Evolutionary conservation across 2,888 invertebrate genomes (phyloP).

Genomic region (Lysandra bellargus): DNA sequence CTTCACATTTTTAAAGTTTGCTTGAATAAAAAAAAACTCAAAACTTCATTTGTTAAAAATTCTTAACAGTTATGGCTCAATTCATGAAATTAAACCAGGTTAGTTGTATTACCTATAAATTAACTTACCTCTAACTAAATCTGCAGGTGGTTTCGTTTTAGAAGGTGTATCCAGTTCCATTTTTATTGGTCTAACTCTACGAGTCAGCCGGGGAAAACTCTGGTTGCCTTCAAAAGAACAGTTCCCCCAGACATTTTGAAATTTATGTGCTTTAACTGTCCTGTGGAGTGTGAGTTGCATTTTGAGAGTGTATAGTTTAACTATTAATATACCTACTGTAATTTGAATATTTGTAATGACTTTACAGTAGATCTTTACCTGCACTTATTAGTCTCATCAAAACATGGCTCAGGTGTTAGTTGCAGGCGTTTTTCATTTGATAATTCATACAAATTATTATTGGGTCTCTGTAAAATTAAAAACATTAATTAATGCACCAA

Average conservation of each 20-base stretch:
- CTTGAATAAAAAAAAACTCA: background rate
- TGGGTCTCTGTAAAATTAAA: conserved; percentile 53
- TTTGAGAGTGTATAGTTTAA: background rate
- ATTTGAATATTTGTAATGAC: background rate
- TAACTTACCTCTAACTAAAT: conserved; percentile 74
- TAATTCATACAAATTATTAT: conserved; percentile 47
- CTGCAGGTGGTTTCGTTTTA: conserved; percentile 66
- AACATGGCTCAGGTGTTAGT: conserved; percentile 59
- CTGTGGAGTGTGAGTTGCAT: conserved; percentile 49
- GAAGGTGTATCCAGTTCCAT: conserved; percentile 73
- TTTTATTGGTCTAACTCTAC: conserved; percentile 56
- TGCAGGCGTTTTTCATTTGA: conserved; percentile 57
- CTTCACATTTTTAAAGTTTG: background rate
- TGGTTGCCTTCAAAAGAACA: conserved; percentile 83
- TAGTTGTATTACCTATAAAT: background rate
- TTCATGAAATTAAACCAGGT: conserved; percentile 42
- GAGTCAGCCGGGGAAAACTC: conserved; percentile 79
- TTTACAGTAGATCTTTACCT: conserved; percentile 50
- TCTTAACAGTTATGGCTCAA: background rate
- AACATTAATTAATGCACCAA: background rate
- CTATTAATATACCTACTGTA: background rate
- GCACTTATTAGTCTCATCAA: conserved; percentile 60
- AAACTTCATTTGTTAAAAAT: background rate
- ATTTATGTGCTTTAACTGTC: conserved; percentile 59
- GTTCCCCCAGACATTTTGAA: conserved; percentile 55